Conservation (phyloP, 2,113 vertebrate species). For the Mus spicilegus region DNA sequence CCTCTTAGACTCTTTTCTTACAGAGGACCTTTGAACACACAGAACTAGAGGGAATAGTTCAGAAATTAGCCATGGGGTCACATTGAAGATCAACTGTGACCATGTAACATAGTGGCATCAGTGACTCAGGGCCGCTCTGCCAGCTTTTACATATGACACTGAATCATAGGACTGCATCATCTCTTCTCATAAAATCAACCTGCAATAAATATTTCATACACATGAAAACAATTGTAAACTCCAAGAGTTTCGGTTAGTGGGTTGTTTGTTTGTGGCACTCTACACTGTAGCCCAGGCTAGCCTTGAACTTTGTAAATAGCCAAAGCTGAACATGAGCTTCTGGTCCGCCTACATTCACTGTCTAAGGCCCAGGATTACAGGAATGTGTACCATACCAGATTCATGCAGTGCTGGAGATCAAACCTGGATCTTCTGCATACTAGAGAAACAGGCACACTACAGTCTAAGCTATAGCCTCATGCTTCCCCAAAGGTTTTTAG, state of each 20-base stretch:
- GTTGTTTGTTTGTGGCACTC: not conserved
- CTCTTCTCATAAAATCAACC: not conserved
- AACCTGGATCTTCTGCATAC: not conserved
- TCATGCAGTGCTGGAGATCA: not conserved
- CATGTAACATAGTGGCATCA: not conserved
- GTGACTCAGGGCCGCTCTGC: not conserved
- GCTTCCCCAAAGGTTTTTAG: not conserved
- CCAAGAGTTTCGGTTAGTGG: not conserved
- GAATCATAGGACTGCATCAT: not conserved
- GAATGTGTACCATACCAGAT: not conserved
- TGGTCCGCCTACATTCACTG: not conserved
- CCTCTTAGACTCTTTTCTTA: slow-evolving; percentile 22
- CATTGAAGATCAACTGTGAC: not conserved
- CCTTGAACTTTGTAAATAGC: too few relatives aligned
- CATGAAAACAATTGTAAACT: slow-evolving; percentile 46
- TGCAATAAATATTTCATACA: slow-evolving; percentile 22
- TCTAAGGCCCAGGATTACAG: not conserved
- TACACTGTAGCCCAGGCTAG: not conserved
- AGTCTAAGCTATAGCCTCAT: not conserved
- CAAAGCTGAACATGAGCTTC: not conserved
- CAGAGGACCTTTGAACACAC: slow-evolving; percentile 7
- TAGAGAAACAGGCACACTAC: not conserved
- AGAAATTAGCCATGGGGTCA: not conserved
- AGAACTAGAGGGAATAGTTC: not conserved
- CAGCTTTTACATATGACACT: not conserved